Conservation (phyloP, 2,888 invertebrate species). For the Lydus trimaculatus region DNA sequence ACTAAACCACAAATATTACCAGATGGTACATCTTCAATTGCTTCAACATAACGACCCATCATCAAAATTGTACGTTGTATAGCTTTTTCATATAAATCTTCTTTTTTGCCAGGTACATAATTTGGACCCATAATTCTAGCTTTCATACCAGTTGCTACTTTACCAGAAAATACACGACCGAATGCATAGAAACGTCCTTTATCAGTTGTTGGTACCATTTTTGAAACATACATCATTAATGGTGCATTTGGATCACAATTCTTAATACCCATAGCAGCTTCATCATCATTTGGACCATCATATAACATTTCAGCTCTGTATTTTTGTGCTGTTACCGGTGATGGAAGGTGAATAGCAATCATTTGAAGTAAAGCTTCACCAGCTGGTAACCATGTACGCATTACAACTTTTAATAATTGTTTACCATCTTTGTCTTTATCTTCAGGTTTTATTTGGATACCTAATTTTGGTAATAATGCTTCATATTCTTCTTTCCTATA, state of each 20-base stretch:
- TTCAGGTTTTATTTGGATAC: constrained; percentile 90
- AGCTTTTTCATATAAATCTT: constrained; percentile 98
- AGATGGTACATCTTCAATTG: constrained; percentile 99
- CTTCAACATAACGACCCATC: constrained; percentile 99
- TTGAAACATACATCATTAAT: constrained; percentile 99
- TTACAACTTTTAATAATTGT: constrained; percentile 93
- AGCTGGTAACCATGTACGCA: constrained; percentile 99
- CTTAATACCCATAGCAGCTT: constrained; percentile 69
- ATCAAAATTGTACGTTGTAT: constrained; percentile 99
- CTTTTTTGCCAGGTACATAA: constrained; percentile 97
- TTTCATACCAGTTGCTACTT: constrained; percentile 84
- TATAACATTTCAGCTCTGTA: constrained; percentile 99
- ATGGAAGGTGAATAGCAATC: constrained; percentile 99
- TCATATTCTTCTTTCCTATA: constrained; percentile 92
- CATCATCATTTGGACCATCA: constrained; percentile 97
- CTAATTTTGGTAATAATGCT: constrained; percentile 86
- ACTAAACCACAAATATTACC: constrained; percentile 99
- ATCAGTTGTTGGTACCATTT: constrained; percentile 99
- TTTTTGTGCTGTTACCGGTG: constrained; percentile 98
- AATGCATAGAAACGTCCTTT: constrained; percentile 99
- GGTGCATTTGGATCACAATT: constrained; percentile 96
- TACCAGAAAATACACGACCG: constrained; percentile 99
- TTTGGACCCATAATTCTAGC: constrained; percentile 99
- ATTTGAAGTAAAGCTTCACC: constrained; percentile 99
- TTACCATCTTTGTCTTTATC: constrained; percentile 98